These are phyloP conservation scores for Auanema sp. DNA, from an alignment of 2,888 invertebrate genomes.

Conservation along the genomic window DNA sequence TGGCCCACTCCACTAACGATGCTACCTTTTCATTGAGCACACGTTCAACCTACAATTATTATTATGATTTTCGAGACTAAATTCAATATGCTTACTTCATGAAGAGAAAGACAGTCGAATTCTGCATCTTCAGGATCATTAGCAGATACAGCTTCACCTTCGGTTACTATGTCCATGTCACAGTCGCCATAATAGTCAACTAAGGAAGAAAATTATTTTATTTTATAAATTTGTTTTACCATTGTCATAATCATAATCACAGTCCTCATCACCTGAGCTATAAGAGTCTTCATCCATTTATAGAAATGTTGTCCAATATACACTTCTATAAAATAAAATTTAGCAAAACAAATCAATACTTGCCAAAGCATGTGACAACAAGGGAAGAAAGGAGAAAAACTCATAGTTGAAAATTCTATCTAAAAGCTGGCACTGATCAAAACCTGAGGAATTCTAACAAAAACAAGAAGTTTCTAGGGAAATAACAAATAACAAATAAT, in stretches of 20 bases:
- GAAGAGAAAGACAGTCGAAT: constrained; percentile 35
- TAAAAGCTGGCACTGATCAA: too few relatives aligned
- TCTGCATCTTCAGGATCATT: constrained; percentile 41
- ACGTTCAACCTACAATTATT: constrained; percentile 35
- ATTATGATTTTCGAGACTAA: neutral
- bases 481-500: too few relatives aligned
- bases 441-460: too few relatives aligned
- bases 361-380: too few relatives aligned
- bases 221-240: too few relatives aligned
- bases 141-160: constrained; percentile 26
- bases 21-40: constrained; percentile 36
- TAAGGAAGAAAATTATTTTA: constrained; percentile 7
- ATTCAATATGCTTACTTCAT: constrained; percentile 24
- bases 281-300: constrained; percentile 14
- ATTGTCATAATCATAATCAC: constrained; percentile 25
- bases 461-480: too few relatives aligned
- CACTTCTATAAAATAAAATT: too few relatives aligned
- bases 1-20: constrained; percentile 19
- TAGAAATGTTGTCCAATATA: too few relatives aligned
- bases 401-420: too few relatives aligned
- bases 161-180: constrained; percentile 31
- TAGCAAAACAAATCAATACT: too few relatives aligned
- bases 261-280: constrained; percentile 35
- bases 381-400: too few relatives aligned
- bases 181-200: constrained; percentile 44